phyloP scores from a whole-genome alignment of 1,140 invertebrate genomes.

The Musca domestica region DNA sequence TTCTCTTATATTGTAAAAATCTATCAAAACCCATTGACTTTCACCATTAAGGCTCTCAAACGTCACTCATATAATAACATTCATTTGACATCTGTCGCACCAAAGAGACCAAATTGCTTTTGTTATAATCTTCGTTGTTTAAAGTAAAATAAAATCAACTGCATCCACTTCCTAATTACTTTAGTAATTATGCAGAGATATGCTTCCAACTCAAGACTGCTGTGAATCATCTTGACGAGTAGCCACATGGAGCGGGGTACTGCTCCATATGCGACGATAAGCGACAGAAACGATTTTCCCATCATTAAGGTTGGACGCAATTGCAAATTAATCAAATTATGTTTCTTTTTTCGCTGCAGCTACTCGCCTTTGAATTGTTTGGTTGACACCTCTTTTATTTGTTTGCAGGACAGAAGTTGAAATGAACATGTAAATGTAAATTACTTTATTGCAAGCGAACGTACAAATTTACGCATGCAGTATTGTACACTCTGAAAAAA shows the following conservation, averaged over 20 bases:
- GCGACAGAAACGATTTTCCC: slow-evolving; percentile 16
- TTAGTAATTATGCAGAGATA: slow-evolving; percentile 18
- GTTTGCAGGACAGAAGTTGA: not conserved
- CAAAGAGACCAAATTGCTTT: too few relatives aligned
- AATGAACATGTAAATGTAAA: too few relatives aligned
- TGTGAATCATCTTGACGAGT: not conserved
- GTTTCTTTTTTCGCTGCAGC: not conserved
- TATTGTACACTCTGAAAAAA: too few relatives aligned
- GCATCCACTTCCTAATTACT: slow-evolving; percentile 7
- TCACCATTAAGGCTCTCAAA: too few relatives aligned
- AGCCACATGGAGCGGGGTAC: not conserved
- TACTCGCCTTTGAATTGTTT: too few relatives aligned
- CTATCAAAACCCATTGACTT: too few relatives aligned
- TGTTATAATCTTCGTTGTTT: too few relatives aligned
- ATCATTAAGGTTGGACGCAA: slow-evolving; percentile 22
- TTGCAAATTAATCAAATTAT: slow-evolving; percentile 21
- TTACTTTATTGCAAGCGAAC: too few relatives aligned
- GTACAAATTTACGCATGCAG: too few relatives aligned
- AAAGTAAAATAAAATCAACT: slow-evolving; percentile 9
- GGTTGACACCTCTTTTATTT: slow-evolving; percentile 18
- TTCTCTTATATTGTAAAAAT: too few relatives aligned
- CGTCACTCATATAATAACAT: too few relatives aligned
- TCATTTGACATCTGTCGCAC: too few relatives aligned
- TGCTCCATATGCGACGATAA: not conserved
- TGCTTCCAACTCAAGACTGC: not conserved